Base-by-base conservation (phyloP, 2,113 vertebrate genomes). In the Perca schrenkii region DNA sequence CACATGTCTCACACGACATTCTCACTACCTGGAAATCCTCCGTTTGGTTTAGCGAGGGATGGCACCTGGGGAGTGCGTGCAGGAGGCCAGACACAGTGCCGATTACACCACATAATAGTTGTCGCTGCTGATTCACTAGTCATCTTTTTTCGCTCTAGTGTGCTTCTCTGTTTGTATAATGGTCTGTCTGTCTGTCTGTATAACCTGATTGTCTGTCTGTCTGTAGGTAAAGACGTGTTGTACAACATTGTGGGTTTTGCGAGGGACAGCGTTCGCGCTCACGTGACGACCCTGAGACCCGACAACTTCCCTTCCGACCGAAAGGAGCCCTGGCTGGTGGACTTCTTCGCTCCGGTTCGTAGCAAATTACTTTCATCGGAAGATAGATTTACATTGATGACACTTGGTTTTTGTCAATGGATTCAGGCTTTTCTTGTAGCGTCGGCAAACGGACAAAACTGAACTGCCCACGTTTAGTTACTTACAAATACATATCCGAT, bases 181-280 rank as follows among this genome's bases (percentile, higher is more conserved):
- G 3, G 31, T 16, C 6, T n/a, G n/a, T 16, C 13, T 28, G 13
- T 12, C 22, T 22, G 25, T 53, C 25, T 52, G 25, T 31, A 14
- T 60, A 8, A 60, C 25, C 16, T 53, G 63, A 25, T 7, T 22
- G 64, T 68, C 11, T 21, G 10, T 69, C 28, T 64, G 57, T 80
- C 21, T 82, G 68, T 87, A 99, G 98, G 98, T 88, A 99, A 98
- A 94, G 96, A 97, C 56, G 95, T 97, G 71, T 85, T 99, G 2
- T 99, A 99, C 84, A 98, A 98, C 84, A 95, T 99, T 2, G 96
- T 98, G 92, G 96, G 96, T 1, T 99, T 99, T 95, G 97, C 98
- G 10, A 98, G 97, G 92, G 98, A 99, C 91, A 99, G 98, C 8
- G 96, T 99, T 46, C 96, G 92, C 4, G 97, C 98, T 68, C 97